Percentiles rank a stretch among this genome's conserved stretches.
These are phyloP conservation scores for Barbus barbus DNA, from an alignment of 2,113 vertebrate genomes.

Conservation along the genomic window DNA sequence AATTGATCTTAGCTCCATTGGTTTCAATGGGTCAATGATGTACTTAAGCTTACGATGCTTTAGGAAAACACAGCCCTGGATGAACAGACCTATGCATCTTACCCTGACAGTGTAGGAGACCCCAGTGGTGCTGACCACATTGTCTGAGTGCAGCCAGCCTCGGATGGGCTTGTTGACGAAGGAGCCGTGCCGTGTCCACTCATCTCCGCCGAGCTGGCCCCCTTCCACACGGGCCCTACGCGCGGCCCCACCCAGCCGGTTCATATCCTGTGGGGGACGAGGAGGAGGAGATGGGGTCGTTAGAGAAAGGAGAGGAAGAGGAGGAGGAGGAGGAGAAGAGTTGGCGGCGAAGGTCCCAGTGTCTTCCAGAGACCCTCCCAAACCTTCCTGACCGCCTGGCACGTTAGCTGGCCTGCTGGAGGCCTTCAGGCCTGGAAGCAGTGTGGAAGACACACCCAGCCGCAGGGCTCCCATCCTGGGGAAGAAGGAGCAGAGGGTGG, in stretches of 20 bases:
- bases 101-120: conserved; percentile 88
- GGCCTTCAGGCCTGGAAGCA: conserved; percentile 77
- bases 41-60: no score
- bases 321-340: conserved; percentile 63
- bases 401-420: conserved; percentile 58
- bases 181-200: conserved; percentile 97
- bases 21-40: no score
- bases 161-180: conserved; percentile 97
- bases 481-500: conserved; percentile 95
- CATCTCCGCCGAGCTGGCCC: conserved; percentile 94
- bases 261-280: conserved; percentile 95
- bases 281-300: conserved; percentile 79
- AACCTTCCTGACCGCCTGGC: conserved; percentile 58
- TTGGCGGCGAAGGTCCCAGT: conserved; percentile 57
- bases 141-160: conserved; percentile 95
- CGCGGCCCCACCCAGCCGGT: conserved; percentile 91
- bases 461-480: conserved; percentile 91
- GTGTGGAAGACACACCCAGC: conserved; percentile 82
- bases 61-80: no score
- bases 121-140: conserved; percentile 90
- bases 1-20: no score
- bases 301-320: conserved; percentile 57
- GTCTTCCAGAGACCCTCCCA: conserved; percentile 54
- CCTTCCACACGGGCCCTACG: conserved; percentile 96
- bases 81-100: conserved; percentile 37